These are phyloP conservation scores for Pseudomyrmex cubaensis DNA, from an alignment of 1,140 invertebrate species.

Conservation along the genomic window DNA sequence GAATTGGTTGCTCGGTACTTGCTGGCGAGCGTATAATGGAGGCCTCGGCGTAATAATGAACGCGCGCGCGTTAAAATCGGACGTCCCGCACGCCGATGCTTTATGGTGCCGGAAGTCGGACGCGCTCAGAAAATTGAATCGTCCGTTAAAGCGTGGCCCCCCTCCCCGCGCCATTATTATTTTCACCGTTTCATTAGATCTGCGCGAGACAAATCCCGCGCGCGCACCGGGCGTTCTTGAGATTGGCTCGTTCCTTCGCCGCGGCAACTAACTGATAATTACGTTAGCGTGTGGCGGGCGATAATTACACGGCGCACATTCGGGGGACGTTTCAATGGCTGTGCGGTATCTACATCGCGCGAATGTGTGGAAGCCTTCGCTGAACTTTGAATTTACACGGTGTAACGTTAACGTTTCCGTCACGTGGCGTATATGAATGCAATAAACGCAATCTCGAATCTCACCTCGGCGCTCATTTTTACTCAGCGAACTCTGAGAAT, in stretches of 20 bases:
- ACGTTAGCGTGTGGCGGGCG: constrained; percentile 51
- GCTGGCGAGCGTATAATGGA: constrained; percentile 63
- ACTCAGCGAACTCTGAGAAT: constrained; percentile 12
- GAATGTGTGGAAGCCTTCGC: neutral
- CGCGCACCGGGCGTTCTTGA: neutral
- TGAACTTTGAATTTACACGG: constrained; percentile 27
- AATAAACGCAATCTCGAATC: constrained; percentile 51
- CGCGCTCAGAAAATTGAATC: constrained; percentile 64
- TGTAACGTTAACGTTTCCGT: constrained; percentile 30
- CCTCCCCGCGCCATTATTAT: constrained; percentile 23
- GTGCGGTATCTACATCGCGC: constrained; percentile 27
- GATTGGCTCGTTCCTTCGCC: constrained; percentile 18
- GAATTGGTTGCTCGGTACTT: constrained; percentile 12
- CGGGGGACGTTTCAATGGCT: constrained; percentile 43
- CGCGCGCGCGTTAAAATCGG: constrained; percentile 52
- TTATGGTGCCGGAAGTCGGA: constrained; percentile 58
- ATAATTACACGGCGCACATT: constrained; percentile 48
- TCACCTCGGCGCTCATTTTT: neutral
- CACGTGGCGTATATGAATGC: constrained; percentile 22
- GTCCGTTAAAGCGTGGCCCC: constrained; percentile 14
- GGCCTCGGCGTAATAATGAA: constrained; percentile 31
- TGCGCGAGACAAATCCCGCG: constrained; percentile 14
- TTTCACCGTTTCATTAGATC: constrained; percentile 50
- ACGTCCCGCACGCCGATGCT: constrained; percentile 32
- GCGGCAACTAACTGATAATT: constrained; percentile 47